phyloP scores from a whole-genome alignment of 2,888 invertebrate genomes.

The Stictocephala bisonia region DNA sequence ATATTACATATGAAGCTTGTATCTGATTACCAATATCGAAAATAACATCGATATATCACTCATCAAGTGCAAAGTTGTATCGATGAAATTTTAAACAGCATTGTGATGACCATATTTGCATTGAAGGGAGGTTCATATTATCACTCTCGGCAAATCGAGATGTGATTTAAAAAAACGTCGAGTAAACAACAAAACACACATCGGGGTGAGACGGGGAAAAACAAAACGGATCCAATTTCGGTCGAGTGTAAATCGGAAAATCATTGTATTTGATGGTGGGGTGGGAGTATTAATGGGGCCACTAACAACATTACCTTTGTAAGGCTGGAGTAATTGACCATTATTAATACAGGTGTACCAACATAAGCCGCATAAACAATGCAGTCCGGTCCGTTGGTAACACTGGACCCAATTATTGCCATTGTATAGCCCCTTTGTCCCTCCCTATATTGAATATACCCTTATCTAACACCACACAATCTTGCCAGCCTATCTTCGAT shows the following conservation, averaged over 20 bases:
- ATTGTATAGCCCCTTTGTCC: slow-evolving; percentile 43
- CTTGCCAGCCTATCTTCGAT: slow-evolving; percentile 42
- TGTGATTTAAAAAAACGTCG: no score
- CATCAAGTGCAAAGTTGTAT: no score
- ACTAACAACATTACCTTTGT: slow-evolving; percentile 42
- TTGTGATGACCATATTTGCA: no score
- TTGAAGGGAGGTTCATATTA: no score
- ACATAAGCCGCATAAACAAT: slow-evolving; percentile 45
- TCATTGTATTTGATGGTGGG: slow-evolving; percentile 37
- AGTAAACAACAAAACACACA: no score
- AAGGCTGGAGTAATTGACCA: slow-evolving; percentile 40
- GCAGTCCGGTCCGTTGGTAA: slow-evolving; percentile 39
- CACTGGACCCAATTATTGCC: slow-evolving; percentile 46
- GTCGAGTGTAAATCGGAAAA: slow-evolving; percentile 36
- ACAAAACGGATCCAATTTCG: slow-evolving; percentile 28
- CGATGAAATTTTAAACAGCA: no score
- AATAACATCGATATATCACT: no score
- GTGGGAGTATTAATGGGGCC: slow-evolving; percentile 28
- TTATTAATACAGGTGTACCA: slow-evolving; percentile 46
- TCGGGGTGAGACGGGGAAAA: neutral
- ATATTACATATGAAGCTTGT: no score
- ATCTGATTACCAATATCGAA: no score
- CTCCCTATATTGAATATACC: slow-evolving; percentile 42
- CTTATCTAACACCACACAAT: slow-evolving; percentile 38
- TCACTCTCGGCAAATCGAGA: no score